Percentiles rank a stretch among this genome's conserved stretches.
These are phyloP conservation scores for Orchestes rusci DNA, from an alignment of 2,888 invertebrate species.

Conservation along the genomic window DNA sequence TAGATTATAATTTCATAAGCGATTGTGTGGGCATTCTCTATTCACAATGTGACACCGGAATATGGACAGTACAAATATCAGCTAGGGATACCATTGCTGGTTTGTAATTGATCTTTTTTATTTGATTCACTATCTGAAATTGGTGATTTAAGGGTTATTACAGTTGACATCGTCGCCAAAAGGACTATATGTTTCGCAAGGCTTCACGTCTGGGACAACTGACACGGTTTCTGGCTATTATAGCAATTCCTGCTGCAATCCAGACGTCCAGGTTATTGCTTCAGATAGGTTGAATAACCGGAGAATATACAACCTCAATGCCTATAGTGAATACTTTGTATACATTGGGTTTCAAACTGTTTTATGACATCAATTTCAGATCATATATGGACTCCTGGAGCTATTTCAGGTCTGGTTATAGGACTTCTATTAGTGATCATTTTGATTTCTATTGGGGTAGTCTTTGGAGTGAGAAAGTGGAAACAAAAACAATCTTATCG, in stretches of 20 bases:
- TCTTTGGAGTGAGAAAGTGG: conserved; percentile 55
- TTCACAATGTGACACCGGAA: conserved; percentile 54
- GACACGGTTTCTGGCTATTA: conserved; percentile 60
- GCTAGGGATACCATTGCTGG: conserved; percentile 59
- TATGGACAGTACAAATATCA: conserved; percentile 64
- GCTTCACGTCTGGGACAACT: conserved; percentile 61
- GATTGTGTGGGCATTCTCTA: conserved; percentile 39
- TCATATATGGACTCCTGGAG: conserved; percentile 34
- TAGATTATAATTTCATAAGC: conserved; percentile 43
- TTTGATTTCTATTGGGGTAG: conserved; percentile 52
- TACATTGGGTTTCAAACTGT: too few species aligned
- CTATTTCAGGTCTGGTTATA: conserved; percentile 65
- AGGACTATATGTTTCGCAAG: conserved; percentile 55
- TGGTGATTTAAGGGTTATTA: conserved; percentile 46
- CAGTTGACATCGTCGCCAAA: conserved; percentile 52
- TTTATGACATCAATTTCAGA: too few species aligned
- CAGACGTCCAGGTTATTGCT: conserved; percentile 59
- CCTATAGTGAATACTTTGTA: conserved; percentile 34
- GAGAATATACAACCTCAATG: conserved; percentile 56
- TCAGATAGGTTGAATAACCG: conserved; percentile 63
- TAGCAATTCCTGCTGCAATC: conserved; percentile 65
- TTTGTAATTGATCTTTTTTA: not conserved
- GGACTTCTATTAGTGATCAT: conserved; percentile 56
- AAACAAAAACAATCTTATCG: conserved; percentile 48
- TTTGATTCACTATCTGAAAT: not conserved